Evolutionary conservation across 2,797 vertebrate genomes (phyloP), one percentile per base, ranked within the genome.

Genomic region (Microcaecilia unicolor): DNA sequence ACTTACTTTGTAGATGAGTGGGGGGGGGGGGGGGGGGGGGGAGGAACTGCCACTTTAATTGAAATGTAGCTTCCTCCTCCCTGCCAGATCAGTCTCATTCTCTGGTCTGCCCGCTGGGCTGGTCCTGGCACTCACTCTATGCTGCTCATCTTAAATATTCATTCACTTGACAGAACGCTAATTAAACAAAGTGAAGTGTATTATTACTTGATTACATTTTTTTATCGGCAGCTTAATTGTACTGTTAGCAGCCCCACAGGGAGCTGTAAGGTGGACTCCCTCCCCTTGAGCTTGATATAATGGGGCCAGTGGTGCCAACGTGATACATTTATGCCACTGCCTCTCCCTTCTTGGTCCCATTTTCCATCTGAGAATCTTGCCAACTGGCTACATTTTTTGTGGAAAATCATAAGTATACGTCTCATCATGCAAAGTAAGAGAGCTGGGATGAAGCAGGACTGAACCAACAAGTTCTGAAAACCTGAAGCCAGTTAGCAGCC

Each of bases 111-210:
- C 67, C 55, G 34, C 45, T 49, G 44, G 67, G 58, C 56, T 57
- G 33, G 62, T 33, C 46, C 56, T 66, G 68, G 61, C 63, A 62
- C 32, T 15, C 13, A 41, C 24, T 13, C 26, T 6, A 17, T 54
- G 6, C 9, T 29, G 19, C 37, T 29, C 23, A 22, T 64, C 76
- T 78, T 74, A 80, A 78, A 80, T 76, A 74, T 76, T 72, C 40
- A 51, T 67, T 55, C 61, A 31, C 74, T 62, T 77, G 73, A 75
- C 77, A 72, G 74, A 78, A 76, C 78, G 56, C 79, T 87, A 86
- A 89, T 90, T 84, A 89, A 75, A 86, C 85, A 80, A 78, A 82
- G 71, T 74, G 73, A 72, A 78, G 82, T 83, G 76, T 85, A 87
- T 82, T 81, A 79, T 76, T 70, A 70, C 34, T 76, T 86, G 78